These are phyloP conservation scores for Heliconius sara DNA, from an alignment of 2,888 invertebrate species.

Conservation along the genomic window DNA sequence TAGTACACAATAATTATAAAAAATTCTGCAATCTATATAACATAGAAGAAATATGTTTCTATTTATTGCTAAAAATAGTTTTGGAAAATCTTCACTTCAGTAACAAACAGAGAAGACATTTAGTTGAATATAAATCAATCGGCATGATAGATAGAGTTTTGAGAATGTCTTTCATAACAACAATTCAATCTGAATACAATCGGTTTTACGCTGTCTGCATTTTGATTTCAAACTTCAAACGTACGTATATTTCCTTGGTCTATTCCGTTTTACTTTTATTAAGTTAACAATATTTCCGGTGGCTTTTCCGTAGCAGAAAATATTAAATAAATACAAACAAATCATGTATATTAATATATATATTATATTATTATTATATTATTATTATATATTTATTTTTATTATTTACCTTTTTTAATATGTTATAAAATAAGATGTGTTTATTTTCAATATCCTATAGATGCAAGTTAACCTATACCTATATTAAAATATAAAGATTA, in stretches of 20 bases:
- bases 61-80: neutral
- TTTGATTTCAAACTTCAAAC: conserved; percentile 26
- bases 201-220: conserved; percentile 39
- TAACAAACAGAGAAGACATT: neutral
- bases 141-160: conserved; percentile 20
- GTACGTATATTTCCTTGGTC: neutral
- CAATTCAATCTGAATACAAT: conserved; percentile 34
- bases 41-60: neutral
- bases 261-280: conserved; percentile 5
- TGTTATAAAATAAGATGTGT: neutral
- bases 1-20: too few relatives aligned
- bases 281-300: neutral
- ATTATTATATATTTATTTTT: too few relatives aligned
- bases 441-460: neutral
- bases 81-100: neutral
- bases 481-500: neutral
- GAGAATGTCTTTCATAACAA: conserved; percentile 28
- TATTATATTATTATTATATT: too few relatives aligned
- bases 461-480: neutral
- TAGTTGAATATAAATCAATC: conserved; percentile 17
- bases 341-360: neutral
- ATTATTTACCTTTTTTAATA: neutral
- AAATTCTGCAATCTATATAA: too few relatives aligned
- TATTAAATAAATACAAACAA: neutral
- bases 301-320: neutral